phyloP scores from a whole-genome alignment of 2,113 vertebrate genomes.

The Irena cyanogastra region DNA sequence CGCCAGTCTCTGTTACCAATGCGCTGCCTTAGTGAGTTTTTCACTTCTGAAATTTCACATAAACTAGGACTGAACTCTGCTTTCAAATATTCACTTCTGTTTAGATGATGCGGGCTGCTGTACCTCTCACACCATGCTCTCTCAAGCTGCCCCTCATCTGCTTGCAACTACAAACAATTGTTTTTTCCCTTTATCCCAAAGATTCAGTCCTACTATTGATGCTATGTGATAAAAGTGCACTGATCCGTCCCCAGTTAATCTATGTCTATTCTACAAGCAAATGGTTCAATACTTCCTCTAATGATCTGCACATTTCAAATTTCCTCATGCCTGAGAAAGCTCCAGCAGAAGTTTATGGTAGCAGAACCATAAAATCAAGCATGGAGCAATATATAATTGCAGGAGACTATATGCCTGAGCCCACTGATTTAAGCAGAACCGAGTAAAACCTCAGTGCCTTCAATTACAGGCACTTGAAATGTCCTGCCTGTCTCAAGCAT shows the following conservation, averaged over 20 bases:
- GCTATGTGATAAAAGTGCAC: neutral
- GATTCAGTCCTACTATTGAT: neutral
- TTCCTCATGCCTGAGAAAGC: conserved; percentile 58
- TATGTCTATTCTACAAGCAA: conserved; percentile 53
- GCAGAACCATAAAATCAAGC: conserved; percentile 37
- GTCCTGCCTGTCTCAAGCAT: neutral
- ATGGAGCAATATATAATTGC: conserved; percentile 41
- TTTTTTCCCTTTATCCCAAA: neutral
- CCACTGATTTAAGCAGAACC: neutral
- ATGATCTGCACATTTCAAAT: conserved; percentile 48
- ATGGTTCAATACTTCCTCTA: conserved; percentile 57
- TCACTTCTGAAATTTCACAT: neutral
- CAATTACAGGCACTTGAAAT: neutral
- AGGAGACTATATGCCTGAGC: neutral
- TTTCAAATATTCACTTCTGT: neutral
- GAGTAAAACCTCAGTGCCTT: conserved; percentile 9
- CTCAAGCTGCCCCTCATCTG: neutral
- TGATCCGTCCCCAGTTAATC: conserved; percentile 43
- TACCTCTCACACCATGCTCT: neutral
- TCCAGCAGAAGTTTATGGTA: conserved; percentile 30
- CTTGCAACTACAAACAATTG: neutral
- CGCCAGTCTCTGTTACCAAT: neutral
- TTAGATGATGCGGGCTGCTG: neutral
- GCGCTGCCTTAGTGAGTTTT: neutral
- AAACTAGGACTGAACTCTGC: neutral